Evolutionary conservation across 2,888 invertebrate genomes (phyloP), one percentile per base, ranked within the genome.

Genomic region (Fabriciana adippe): DNA sequence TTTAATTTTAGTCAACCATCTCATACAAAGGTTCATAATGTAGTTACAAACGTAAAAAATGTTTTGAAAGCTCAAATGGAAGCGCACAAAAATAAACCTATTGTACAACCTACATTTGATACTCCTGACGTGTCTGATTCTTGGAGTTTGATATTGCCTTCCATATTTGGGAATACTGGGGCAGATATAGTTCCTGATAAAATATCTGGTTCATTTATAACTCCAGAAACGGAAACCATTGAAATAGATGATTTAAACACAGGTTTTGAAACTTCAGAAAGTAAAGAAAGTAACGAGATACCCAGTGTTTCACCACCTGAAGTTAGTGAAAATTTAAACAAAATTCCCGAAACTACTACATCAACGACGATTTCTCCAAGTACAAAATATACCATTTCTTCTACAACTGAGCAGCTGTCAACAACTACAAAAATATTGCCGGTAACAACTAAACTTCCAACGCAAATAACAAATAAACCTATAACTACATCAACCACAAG

Each of bases 81-180:
- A 91, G 79, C 93, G 84, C 81, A 95, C 90, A 88, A 94, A 92
- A 94, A 82, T 80, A 88, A 80, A 77, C 88, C 81, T 72, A 83
- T 79, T 68, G 73, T 85, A 47, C 89, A 88, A 73, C 93, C 93
- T 2, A 88, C 94, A 5, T 87, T 95, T 65, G 95, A 96, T 75
- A 95, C 95, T 0, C 95, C 96, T 1, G 96, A 96, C 80, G 95
- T 95, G 0, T 95, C 95, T 0, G 95, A 95, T 60, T 94, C 95
- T 0, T 97, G 97, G 97, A 96, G 96, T 72, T 94, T 96, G 81
- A 96, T 97, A 71, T 89, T 97, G 57, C 97, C 97, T 1, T 95
- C 96, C 0, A 95, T 97, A 67, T 95, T 97, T 78, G 96, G 96
- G 0, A 95, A 95, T 65, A 95, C 94, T 8, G 94, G 95, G 8